Conservation (phyloP, 53 echinoderm and acorn worm species). For the Luidia sarsii region DNA sequence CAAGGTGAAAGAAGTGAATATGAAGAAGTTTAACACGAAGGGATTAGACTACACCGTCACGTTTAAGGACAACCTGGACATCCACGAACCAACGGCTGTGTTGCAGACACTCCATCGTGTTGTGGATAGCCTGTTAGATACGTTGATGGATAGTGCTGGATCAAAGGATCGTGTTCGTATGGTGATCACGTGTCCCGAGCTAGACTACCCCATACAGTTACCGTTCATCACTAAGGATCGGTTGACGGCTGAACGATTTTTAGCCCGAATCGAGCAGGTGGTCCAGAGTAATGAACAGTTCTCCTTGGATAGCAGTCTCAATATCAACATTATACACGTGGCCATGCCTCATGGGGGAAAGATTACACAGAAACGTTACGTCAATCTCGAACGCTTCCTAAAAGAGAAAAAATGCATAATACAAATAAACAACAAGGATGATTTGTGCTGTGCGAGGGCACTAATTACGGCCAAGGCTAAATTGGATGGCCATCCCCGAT, state of each 20-base stretch:
- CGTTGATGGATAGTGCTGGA: not conserved
- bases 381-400: not conserved
- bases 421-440: conserved; percentile 33
- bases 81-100: not conserved
- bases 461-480: conserved; percentile 54
- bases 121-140: not conserved
- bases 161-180: conserved; percentile 23
- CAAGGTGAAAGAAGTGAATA: conserved; percentile 12
- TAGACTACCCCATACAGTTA: conserved; percentile 30
- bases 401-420: conserved; percentile 40
- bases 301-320: not conserved
- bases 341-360: conserved; percentile 1
- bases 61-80: conserved; percentile 16
- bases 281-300: conserved; percentile 6
- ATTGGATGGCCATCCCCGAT: conserved; percentile 35
- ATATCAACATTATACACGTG: conserved; percentile 19
- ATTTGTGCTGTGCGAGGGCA: conserved; percentile 56
- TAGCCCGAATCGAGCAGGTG: conserved; percentile 18
- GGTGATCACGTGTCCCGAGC: conserved; percentile 7
- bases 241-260: conserved; percentile 18
- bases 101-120: not conserved
- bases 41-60: conserved; percentile 12
- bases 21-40: conserved; percentile 24
- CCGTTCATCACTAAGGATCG: conserved; percentile 32
- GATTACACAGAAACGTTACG: not conserved